Percentiles rank a stretch among this genome's conserved stretches.
These are phyloP conservation scores for Cepaea hortensis DNA, from an alignment of 2,888 invertebrate genomes.

Conservation along the genomic window DNA sequence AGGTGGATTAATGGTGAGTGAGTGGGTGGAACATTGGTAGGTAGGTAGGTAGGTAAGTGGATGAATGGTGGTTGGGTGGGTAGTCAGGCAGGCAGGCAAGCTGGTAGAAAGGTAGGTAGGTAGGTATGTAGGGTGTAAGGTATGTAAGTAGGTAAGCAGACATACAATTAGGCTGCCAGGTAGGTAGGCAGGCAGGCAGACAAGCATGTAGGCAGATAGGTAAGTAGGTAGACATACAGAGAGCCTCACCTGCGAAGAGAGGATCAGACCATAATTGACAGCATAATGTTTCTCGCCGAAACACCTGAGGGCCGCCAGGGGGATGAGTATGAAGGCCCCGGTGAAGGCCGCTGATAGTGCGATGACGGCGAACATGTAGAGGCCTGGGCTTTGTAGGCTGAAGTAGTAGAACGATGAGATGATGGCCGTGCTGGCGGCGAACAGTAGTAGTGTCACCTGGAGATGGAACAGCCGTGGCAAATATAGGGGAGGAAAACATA, in stretches of 20 bases:
- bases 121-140: background rate
- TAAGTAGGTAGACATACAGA: background rate
- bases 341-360: constrained; percentile 41
- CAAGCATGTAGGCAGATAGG: no score
- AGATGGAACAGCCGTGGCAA: background rate
- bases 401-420: constrained; percentile 46
- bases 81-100: no score
- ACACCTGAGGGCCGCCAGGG: constrained; percentile 44
- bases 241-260: constrained; percentile 46
- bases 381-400: constrained; percentile 36
- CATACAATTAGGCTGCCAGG: background rate
- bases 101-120: background rate
- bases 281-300: constrained; percentile 51
- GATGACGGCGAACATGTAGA: constrained; percentile 50
- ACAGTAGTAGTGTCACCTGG: constrained; percentile 47
- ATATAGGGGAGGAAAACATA: background rate
- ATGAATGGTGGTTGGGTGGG: background rate
- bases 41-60: background rate
- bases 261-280: constrained; percentile 50
- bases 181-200: background rate
- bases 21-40: no score
- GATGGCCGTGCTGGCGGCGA: constrained; percentile 37
- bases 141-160: background rate
- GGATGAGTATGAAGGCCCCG: constrained; percentile 51
- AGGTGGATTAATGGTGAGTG: background rate